These are phyloP conservation scores for Alces alces DNA, from an alignment of 2,113 vertebrate species.

Conservation along the genomic window DNA sequence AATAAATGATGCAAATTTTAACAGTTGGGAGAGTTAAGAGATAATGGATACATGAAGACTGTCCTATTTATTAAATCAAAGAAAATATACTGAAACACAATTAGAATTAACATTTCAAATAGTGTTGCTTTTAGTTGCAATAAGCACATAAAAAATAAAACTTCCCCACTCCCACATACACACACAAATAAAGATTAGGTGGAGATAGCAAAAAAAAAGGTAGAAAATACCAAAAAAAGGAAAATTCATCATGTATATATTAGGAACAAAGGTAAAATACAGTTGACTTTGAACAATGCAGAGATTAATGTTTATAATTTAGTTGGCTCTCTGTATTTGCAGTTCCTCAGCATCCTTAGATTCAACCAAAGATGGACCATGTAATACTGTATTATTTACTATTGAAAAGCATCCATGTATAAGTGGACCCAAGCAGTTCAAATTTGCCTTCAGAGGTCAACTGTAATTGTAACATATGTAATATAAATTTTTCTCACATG, in stretches of 20 bases:
- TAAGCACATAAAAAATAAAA: neutral
- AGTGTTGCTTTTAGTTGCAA: neutral
- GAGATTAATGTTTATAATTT: neutral
- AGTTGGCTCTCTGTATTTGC: neutral
- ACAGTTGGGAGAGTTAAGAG: neutral
- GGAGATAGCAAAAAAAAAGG: neutral
- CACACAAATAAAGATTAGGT: neutral
- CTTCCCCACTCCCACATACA: fast-evolving
- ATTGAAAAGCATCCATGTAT: neutral
- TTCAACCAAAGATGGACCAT: neutral
- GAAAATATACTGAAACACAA: neutral
- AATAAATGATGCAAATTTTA: neutral
- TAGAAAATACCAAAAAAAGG: neutral
- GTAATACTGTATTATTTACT: neutral
- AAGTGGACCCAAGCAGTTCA: neutral
- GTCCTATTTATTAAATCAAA: neutral
- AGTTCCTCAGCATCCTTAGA: neutral
- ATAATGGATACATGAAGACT: neutral
- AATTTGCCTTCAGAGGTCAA: neutral
- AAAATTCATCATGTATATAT: neutral
- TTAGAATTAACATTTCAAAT: neutral
- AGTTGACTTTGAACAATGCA: neutral
- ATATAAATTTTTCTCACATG: neutral
- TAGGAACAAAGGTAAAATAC: neutral
- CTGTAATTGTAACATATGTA: neutral